Conservation (phyloP, 1,140 invertebrate species). For the Platyscapa corneri region DNA sequence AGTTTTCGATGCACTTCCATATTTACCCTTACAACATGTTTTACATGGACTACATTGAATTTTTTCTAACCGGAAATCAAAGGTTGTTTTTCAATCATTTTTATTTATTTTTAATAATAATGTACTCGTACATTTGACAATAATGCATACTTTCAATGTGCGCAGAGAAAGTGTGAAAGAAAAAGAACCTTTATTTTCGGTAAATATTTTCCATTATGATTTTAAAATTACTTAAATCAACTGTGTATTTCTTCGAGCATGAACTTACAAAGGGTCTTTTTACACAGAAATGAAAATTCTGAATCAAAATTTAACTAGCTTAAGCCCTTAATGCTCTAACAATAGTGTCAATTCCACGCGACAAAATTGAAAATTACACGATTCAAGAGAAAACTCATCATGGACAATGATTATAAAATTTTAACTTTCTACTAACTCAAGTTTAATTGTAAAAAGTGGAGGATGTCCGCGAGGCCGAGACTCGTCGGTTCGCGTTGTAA, state of each 20-base stretch:
- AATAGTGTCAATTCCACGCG: no score
- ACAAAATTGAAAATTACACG: no score
- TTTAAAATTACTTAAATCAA: not conserved
- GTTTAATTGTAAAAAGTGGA: not conserved
- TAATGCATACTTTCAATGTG: no score
- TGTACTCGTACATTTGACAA: no score
- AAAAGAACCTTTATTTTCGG: not conserved
- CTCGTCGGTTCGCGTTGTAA: no score
- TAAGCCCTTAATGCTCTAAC: no score
- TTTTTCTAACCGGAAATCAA: not conserved
- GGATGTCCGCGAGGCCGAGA: not conserved
- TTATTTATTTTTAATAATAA: no score
- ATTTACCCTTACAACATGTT: conserved; percentile 6
- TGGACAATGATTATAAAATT: no score
- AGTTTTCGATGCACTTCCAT: conserved; percentile 10
- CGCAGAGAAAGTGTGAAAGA: not conserved
- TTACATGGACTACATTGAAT: not conserved
- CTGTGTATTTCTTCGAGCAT: not conserved
- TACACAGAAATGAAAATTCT: no score
- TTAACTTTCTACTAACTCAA: not conserved
- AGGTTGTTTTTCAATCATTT: not conserved
- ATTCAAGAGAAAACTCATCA: no score
- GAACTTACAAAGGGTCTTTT: no score
- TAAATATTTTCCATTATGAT: not conserved
- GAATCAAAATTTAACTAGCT: no score